Evolutionary conservation across 2,888 invertebrate species (phyloP).

Genomic region (Spialia ferax): DNA sequence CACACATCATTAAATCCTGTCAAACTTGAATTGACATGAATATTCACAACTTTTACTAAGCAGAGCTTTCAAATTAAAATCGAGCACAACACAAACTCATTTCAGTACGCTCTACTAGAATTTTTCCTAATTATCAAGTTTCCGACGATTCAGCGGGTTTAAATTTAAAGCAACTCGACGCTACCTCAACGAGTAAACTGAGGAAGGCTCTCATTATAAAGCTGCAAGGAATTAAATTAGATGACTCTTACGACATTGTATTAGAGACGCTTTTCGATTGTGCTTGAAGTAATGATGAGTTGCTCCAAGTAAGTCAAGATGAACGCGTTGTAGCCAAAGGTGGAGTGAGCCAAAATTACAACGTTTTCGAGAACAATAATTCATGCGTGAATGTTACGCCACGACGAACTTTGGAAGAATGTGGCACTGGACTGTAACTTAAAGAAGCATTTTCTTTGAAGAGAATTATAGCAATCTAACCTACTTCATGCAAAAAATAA

Average conservation of each 20-base stretch:
- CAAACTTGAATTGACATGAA: slow-evolving; percentile 7
- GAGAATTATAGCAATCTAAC: neutral
- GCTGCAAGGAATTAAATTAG: slow-evolving; percentile 21
- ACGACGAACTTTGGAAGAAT: neutral
- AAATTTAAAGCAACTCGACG: slow-evolving; percentile 40
- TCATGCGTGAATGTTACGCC: neutral
- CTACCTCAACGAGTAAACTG: slow-evolving; percentile 40
- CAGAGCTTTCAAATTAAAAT: slow-evolving; percentile 27
- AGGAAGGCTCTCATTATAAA: slow-evolving; percentile 40
- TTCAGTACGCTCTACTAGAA: slow-evolving; percentile 32
- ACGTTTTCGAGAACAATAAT: slow-evolving; percentile 21
- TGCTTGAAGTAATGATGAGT: slow-evolving; percentile 30
- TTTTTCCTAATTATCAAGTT: slow-evolving; percentile 42
- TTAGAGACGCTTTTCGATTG: slow-evolving; percentile 25
- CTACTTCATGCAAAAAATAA: too few relatives aligned
- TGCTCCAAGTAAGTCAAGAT: slow-evolving; percentile 37
- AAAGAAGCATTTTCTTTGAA: neutral
- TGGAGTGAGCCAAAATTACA: slow-evolving; percentile 27
- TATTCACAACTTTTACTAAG: neutral
- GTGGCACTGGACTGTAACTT: neutral
- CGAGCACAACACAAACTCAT: slow-evolving; percentile 20
- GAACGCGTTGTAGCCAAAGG: slow-evolving; percentile 27
- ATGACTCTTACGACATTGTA: slow-evolving; percentile 11
- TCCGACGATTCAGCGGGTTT: slow-evolving; percentile 37
- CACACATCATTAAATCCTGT: slow-evolving; percentile 16